Conservation (phyloP, 2,888 invertebrate genomes). For the Lepetodrilus schrolli region DNA sequence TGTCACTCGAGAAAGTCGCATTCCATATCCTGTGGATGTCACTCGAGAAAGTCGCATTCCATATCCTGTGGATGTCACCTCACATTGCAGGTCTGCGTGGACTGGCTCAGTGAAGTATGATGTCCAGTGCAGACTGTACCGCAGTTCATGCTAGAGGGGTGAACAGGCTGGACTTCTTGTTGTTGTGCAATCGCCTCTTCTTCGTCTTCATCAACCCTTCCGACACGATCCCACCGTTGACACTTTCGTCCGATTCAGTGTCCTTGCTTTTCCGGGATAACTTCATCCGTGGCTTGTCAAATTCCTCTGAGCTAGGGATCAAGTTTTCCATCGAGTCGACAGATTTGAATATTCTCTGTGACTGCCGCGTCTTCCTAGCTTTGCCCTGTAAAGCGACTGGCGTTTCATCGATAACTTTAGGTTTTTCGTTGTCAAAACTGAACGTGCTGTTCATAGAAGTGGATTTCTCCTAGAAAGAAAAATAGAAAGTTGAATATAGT, state of each 20-base stretch:
- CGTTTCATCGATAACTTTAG: neutral
- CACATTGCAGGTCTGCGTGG: too few relatives aligned
- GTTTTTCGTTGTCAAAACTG: slow-evolving; percentile 5
- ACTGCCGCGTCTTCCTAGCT: neutral
- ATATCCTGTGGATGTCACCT: too few relatives aligned
- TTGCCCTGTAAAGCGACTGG: neutral
- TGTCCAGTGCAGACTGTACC: neutral
- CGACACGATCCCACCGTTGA: slow-evolving; percentile 3
- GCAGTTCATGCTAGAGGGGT: slow-evolving; percentile 37
- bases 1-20: too few relatives aligned
- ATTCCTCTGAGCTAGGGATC: slow-evolving; percentile 48
- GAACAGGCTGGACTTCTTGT: slow-evolving; percentile 40
- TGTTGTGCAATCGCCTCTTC: slow-evolving; percentile 40
- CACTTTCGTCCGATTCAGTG: slow-evolving; percentile 20
- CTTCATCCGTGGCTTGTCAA: slow-evolving; percentile 42
- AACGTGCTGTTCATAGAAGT: slow-evolving; percentile 34
- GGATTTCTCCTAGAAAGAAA: neutral
- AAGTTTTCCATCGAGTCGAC: neutral
- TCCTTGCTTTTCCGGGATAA: slow-evolving; percentile 28
- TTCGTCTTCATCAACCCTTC: slow-evolving; percentile 33
- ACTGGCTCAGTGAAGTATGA: neutral
- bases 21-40: too few relatives aligned
- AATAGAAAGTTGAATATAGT: too few relatives aligned
- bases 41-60: too few relatives aligned
- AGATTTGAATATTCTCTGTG: neutral